These are phyloP conservation scores for Drosophila imparisetae DNA, from an alignment of 2,888 invertebrate genomes.

Conservation along the genomic window DNA sequence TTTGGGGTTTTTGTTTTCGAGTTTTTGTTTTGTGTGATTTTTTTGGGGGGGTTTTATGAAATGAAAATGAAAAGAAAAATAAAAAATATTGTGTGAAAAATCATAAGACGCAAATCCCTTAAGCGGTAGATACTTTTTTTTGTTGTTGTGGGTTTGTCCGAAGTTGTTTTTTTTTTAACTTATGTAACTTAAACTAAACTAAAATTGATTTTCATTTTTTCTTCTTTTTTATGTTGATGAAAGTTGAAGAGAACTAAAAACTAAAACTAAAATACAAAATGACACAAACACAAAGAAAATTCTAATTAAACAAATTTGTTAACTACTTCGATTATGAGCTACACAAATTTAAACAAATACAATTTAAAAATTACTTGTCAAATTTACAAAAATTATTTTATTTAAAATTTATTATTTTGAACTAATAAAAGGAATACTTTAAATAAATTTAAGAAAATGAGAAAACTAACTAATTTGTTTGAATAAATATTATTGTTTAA, in stretches of 20 bases:
- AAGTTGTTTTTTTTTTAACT: constrained; percentile 5
- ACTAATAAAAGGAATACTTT: constrained; percentile 22
- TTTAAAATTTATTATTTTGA: constrained; percentile 1
- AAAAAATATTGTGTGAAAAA: constrained; percentile 77
- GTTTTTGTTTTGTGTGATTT: constrained; percentile 29
- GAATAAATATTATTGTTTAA: constrained; percentile 1
- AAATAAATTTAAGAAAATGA: neutral
- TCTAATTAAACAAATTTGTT: constrained; percentile 27
- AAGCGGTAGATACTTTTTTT: constrained; percentile 41
- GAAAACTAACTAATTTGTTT: constrained; percentile 19
- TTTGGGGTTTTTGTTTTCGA: constrained; percentile 24
- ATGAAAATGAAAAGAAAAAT: constrained; percentile 80
- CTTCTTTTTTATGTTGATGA: constrained; percentile 22
- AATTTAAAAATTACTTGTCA: constrained; percentile 15
- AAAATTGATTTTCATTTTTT: constrained; percentile 13
- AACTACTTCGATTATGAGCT: constrained; percentile 26
- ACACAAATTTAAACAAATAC: constrained; percentile 45
- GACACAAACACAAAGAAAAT: constrained; percentile 25
- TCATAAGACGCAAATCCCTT: constrained; percentile 68
- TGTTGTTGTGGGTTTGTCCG: constrained; percentile 25
- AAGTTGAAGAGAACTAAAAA: constrained; percentile 53
- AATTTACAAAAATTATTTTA: constrained; percentile 14
- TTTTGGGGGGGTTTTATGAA: constrained; percentile 57
- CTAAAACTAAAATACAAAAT: constrained; percentile 21
- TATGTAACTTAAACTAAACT: constrained; percentile 55